Evolutionary conservation across 2,888 invertebrate genomes (phyloP).

Genomic region (Xylota segnis): DNA sequence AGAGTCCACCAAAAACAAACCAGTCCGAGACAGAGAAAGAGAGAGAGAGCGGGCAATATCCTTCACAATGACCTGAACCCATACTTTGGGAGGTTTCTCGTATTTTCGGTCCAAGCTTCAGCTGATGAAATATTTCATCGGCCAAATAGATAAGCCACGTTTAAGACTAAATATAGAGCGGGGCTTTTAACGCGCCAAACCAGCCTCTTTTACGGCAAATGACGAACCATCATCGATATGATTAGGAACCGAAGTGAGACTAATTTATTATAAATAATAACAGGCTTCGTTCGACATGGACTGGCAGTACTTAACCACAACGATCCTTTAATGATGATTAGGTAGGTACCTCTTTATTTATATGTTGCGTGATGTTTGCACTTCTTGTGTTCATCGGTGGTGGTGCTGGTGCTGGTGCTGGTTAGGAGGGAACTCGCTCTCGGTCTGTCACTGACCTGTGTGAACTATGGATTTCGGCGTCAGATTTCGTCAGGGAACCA

Average conservation of each 20-base stretch:
- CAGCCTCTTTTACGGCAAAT: constrained; percentile 50
- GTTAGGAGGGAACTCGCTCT: neutral
- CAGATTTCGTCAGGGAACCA: constrained; percentile 62
- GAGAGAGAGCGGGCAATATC: constrained; percentile 35
- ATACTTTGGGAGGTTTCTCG: constrained; percentile 61
- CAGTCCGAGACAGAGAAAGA: constrained; percentile 17
- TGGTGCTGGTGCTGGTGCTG: neutral
- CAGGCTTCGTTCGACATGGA: constrained; percentile 43
- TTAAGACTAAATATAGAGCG: constrained; percentile 76
- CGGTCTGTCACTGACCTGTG: constrained; percentile 56
- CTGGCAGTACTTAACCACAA: constrained; percentile 43
- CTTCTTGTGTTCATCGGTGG: constrained; percentile 19
- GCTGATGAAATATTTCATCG: constrained; percentile 75
- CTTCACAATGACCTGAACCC: constrained; percentile 69
- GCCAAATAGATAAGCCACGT: constrained; percentile 73
- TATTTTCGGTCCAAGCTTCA: constrained; percentile 33
- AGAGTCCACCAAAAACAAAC: constrained; percentile 11
- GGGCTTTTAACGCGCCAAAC: constrained; percentile 42
- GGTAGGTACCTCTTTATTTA: constrained; percentile 43
- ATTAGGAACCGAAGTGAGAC: constrained; percentile 69
- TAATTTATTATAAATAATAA: constrained; percentile 77
- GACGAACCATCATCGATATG: constrained; percentile 76
- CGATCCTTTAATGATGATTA: constrained; percentile 64
- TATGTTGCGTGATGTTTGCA: constrained; percentile 67
- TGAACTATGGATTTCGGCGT: constrained; percentile 67